A percentile compares a stretch with the other conserved stretches of the same genome.
These are phyloP conservation scores for Hippocampus guttulatus DNA, from an alignment of 2,113 vertebrate species.

Conservation along the genomic window DNA sequence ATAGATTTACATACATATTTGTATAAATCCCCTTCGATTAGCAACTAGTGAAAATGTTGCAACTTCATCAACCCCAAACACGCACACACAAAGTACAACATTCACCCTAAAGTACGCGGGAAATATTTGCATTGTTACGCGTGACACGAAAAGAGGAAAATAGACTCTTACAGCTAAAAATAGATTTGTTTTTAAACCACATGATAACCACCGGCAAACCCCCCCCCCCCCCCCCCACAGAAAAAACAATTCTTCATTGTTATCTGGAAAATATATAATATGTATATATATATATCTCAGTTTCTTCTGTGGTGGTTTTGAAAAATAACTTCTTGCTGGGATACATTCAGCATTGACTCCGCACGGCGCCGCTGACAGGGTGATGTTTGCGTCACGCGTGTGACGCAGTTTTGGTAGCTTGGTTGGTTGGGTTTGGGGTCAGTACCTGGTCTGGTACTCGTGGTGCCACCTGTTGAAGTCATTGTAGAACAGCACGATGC, in stretches of 20 bases:
- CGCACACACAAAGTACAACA: constrained; percentile 42
- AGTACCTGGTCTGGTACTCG: constrained; percentile 95
- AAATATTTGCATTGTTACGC: constrained; percentile 66
- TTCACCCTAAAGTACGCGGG: constrained; percentile 55
- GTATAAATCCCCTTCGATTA: not conserved
- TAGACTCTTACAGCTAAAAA: constrained; percentile 98
- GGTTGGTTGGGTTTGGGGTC: constrained; percentile 43
- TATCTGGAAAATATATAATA: not conserved
- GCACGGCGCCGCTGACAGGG: not conserved
- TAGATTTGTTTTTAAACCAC: constrained; percentile 75
- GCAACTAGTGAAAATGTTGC: not conserved
- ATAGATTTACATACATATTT: constrained; percentile 23
- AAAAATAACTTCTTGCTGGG: constrained; percentile 3
- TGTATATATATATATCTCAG: constrained; percentile 18
- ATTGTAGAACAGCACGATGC: constrained; percentile 98
- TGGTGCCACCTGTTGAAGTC: constrained; percentile 98
- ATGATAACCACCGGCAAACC: constrained; percentile 63
- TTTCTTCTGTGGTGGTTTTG: constrained; percentile 48
- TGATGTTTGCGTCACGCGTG: not conserved
- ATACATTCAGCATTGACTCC: not conserved
- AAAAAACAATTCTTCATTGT: constrained; percentile 72
- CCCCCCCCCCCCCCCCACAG: constrained; percentile 47
- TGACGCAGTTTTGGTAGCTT: not conserved
- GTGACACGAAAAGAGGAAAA: constrained; percentile 72
- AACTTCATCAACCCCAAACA: constrained; percentile 13